Evolutionary conservation across 2,888 invertebrate species (phyloP), one percentile per base, ranked within the genome.

Genomic region (Prosapia bicincta): DNA sequence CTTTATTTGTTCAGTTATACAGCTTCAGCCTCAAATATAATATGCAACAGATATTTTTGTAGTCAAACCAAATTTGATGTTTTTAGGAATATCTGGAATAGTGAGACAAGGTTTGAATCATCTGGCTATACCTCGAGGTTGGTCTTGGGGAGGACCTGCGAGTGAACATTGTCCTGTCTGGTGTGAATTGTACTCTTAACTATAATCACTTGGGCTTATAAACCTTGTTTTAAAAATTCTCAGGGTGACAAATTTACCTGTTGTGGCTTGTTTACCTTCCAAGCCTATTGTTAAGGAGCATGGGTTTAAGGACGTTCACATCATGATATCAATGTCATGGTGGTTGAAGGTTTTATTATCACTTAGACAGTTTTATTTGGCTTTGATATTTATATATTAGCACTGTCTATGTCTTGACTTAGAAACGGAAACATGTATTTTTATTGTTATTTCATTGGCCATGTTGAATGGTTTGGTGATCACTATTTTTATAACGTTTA

Each of bases 141-240:
- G 94, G 94, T 89, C 89, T 23, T 94, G 93, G 94, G 93, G 93
- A 13, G 95, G 94, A 0, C 88, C 91, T 0, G 92, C 90, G 0
- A 93, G 93, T 26, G 89, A 90, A 43, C 90, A 89, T 84, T 92
- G 91, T 81, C 95, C 94, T 0, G 85, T 93, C 1, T 94, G 92
- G 92, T 89, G 89, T n/a, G 93, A 94, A 84, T 85, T 91, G 74
- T 88, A 85, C 71, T 71, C 75, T 20, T 75, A 71, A 75, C 38
- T 54, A 9, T 20, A 30, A 9, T 30, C 5, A 9, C 6, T 9
- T 30, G 30, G 9, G 5, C 5, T 30, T 5, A 30, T 7, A 30
- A 30, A 28, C 3, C 9, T 28, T 28, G 28, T 9, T 28, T 28
- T 28, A 28, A 9, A 28, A 28, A 28, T 28, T 28, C 9, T 6